Evolutionary conservation across 2,797 vertebrate genomes (phyloP), one percentile per base, ranked within the genome.

Genomic region (Lutjanus campechanus): DNA sequence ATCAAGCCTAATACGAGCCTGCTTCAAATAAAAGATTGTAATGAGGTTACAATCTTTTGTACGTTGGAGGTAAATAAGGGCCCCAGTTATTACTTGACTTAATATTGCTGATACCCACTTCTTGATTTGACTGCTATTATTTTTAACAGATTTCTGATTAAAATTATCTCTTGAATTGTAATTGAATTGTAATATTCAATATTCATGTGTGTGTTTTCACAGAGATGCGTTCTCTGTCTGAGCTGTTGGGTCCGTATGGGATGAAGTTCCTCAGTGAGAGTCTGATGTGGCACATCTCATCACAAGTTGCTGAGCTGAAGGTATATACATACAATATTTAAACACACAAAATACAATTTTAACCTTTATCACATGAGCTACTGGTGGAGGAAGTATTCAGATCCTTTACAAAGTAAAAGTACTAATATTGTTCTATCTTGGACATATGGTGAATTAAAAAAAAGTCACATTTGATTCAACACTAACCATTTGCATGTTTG

Each of bases 211-310:
- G 36, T 70, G 7, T 58, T 44, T 59, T 53, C 9, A 0, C 94
- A 99, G 98, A 99, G 96, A 99, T 99, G 98, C 97, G 98, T 55
- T 97, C 98, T 0, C 95, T 99, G 77, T 99, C 98, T 0, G 98
- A 99, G 91, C 96, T 99, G 51, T 86, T 99, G 90, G 98, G 98
- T 60, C 98, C 98, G 0, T 99, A 99, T 47, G 98, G 98, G 15
- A 99, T 99, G 98, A 99, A 99, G 95, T 99, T 99, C 87, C 95
- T 99, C 47, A 99, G 98, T 47, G 98, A 99, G 95, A 99, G 98
- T 87, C 96, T 99, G 82, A 99, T 99, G 98, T 99, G 98, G 98
- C 98, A 99, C 94, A 99, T 99, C 90, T 99, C 98, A 12, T 99
- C 98, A 19, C 98, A 99, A 83, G 98, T 99, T 79, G 97, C 98